Conservation (phyloP, 2,113 vertebrate species). For the Lampris incognitus region DNA sequence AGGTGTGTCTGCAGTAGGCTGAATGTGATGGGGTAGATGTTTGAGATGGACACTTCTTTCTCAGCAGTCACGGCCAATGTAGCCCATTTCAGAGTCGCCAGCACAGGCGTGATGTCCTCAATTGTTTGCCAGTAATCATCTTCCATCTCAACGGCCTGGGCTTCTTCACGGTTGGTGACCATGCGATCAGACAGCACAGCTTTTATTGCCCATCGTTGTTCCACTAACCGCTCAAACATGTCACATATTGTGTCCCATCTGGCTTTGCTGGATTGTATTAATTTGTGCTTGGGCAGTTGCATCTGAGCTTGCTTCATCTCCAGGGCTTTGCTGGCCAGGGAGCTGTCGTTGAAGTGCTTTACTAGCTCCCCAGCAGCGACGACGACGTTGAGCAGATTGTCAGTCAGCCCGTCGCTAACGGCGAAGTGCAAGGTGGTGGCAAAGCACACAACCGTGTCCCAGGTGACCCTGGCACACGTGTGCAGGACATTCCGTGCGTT, state of each 20-base stretch:
- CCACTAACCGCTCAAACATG: slow-evolving; percentile 75
- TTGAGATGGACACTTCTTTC: slow-evolving; percentile 70
- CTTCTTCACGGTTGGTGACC: slow-evolving; percentile 60
- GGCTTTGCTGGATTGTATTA: slow-evolving; percentile 60
- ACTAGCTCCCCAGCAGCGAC: slow-evolving; percentile 59
- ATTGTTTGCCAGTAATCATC: slow-evolving; percentile 74
- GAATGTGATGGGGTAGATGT: slow-evolving; percentile 74
- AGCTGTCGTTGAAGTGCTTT: slow-evolving; percentile 54
- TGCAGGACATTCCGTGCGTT: slow-evolving; percentile 4
- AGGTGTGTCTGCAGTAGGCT: slow-evolving; percentile 72
- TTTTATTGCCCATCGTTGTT: slow-evolving; percentile 61
- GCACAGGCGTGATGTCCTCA: slow-evolving; percentile 67
- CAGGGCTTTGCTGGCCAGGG: slow-evolving; percentile 55
- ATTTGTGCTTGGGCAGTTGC: slow-evolving; percentile 62
- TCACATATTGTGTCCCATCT: slow-evolving; percentile 69
- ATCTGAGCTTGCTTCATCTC: slow-evolving; percentile 67
- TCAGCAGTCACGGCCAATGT: slow-evolving; percentile 69
- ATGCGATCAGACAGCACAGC: slow-evolving; percentile 69
- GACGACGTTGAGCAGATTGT: slow-evolving; percentile 56
- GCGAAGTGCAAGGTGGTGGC: slow-evolving; percentile 54
- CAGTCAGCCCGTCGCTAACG: slow-evolving; percentile 59
- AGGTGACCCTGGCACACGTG: slow-evolving; percentile 10
- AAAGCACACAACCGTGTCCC: slow-evolving; percentile 62
- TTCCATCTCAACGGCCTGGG: slow-evolving; percentile 65
- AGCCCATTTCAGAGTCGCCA: slow-evolving; percentile 72